Percentiles rank a stretch among this genome's conserved stretches.
Evolutionary conservation across 2,797 vertebrate species (phyloP).

Genomic region (Thunnus albacares): DNA sequence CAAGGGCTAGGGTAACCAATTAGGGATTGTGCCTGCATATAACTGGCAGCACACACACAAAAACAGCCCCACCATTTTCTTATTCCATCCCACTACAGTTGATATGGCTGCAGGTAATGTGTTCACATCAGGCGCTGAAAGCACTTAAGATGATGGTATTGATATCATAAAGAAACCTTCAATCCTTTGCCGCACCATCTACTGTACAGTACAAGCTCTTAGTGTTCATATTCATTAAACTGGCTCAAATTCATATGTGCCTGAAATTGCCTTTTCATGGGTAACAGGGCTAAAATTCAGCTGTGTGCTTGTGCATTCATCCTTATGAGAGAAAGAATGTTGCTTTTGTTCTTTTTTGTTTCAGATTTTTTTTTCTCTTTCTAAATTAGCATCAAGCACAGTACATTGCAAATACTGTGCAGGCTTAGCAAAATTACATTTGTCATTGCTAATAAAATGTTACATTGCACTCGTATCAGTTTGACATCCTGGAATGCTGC

Average conservation of each 20-base stretch:
- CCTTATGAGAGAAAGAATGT: neutral
- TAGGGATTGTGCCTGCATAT: slow-evolving; percentile 46
- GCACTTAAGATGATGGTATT: slow-evolving; percentile 66
- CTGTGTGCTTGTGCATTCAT: slow-evolving; percentile 12
- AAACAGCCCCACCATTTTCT: slow-evolving; percentile 57
- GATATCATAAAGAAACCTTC: slow-evolving; percentile 63
- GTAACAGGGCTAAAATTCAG: slow-evolving; percentile 1
- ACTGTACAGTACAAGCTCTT: slow-evolving; percentile 34
- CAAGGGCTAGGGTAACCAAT: slow-evolving; percentile 53
- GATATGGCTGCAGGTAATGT: slow-evolving; percentile 57
- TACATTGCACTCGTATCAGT: neutral
- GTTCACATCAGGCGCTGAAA: slow-evolving; percentile 62
- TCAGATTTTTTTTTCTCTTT: neutral
- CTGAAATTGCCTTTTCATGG: slow-evolving; percentile 26
- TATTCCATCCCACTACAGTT: slow-evolving; percentile 46
- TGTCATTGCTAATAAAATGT: slow-evolving; percentile 12
- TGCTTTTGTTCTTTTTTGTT: neutral
- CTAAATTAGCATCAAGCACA: neutral
- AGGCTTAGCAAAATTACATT: neutral
- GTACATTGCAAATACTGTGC: neutral
- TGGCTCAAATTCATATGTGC: slow-evolving; percentile 28
- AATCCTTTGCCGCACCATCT: slow-evolving; percentile 21
- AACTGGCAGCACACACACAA: slow-evolving; percentile 34
- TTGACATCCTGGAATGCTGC: slow-evolving; percentile 5
- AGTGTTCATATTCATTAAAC: slow-evolving; percentile 52